phyloP scores from a whole-genome alignment of 2,113 vertebrate genomes.

The Ctenodactylus gundi region DNA sequence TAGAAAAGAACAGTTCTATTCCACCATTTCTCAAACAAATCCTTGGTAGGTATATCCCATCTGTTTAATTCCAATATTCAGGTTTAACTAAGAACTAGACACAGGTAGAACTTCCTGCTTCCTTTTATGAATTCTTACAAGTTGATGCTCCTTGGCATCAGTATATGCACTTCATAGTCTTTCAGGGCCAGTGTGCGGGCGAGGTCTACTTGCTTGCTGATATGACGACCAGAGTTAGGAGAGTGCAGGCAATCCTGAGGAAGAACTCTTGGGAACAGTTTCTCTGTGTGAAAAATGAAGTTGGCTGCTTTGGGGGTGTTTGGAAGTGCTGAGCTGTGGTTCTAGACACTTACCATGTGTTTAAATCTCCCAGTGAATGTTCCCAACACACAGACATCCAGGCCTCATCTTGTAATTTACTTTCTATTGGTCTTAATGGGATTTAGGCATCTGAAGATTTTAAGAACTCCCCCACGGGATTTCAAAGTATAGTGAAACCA shows the following conservation, averaged over 20 bases:
- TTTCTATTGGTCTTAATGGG: neutral
- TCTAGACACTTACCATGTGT: too few relatives aligned
- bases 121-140: neutral
- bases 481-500: neutral
- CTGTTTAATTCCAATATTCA: neutral
- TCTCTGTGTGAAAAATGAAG: neutral
- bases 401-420: neutral
- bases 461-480: neutral
- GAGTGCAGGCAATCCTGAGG: neutral
- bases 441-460: neutral
- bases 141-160: neutral
- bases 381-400: neutral
- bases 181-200: accelerated
- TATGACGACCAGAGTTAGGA: accelerated
- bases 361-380: neutral
- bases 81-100: neutral
- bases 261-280: neutral
- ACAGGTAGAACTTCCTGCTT: neutral
- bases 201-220: neutral
- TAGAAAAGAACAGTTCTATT: neutral
- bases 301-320: neutral
- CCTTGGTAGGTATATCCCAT: neutral
- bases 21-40: neutral
- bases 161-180: too few relatives aligned
- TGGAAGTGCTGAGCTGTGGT: neutral